Percentiles rank a stretch among this genome's conserved stretches.
These are phyloP conservation scores for Hippocampus guttulatus DNA, from an alignment of 2,113 vertebrate genomes.

Conservation along the genomic window DNA sequence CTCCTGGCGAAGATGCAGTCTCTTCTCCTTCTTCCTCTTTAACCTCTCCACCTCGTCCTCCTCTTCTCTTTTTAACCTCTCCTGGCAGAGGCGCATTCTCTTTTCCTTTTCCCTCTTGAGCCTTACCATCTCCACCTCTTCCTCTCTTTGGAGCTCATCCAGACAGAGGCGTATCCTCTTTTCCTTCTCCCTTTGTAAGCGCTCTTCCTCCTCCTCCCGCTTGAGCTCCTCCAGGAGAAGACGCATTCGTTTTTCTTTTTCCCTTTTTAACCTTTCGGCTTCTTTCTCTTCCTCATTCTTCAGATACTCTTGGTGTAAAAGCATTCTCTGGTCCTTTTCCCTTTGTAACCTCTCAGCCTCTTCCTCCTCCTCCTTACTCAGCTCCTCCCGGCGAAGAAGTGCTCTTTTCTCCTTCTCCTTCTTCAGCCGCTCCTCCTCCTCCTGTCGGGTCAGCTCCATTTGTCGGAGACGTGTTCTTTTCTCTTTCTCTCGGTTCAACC, in stretches of 20 bases:
- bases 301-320: slow-evolving; percentile 23
- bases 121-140: slow-evolving; percentile 4
- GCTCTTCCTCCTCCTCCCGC: slow-evolving; percentile 2
- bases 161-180: slow-evolving; percentile 1
- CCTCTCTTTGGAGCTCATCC: background rate
- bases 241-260: slow-evolving; percentile 70
- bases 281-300: slow-evolving; percentile 64
- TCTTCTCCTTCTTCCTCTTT: slow-evolving; percentile 4
- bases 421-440: slow-evolving; percentile 2
- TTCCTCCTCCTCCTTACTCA: slow-evolving; percentile 10
- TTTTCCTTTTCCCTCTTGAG: background rate
- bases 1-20: slow-evolving; percentile 4
- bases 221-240: background rate
- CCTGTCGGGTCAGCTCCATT: slow-evolving; percentile 21
- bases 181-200: slow-evolving; percentile 1
- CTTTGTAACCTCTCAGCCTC: background rate
- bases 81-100: slow-evolving; percentile 1
- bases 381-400: background rate
- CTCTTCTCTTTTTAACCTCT: background rate
- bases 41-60: slow-evolving; percentile 1
- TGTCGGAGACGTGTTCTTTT: slow-evolving; percentile 5
- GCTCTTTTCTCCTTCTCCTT: background rate
- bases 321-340: slow-evolving; percentile 34
- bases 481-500: slow-evolving; percentile 3
- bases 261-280: slow-evolving; percentile 62